phyloP scores from a whole-genome alignment of 2,888 invertebrate genomes.

The Yponomeuta sedellus region DNA sequence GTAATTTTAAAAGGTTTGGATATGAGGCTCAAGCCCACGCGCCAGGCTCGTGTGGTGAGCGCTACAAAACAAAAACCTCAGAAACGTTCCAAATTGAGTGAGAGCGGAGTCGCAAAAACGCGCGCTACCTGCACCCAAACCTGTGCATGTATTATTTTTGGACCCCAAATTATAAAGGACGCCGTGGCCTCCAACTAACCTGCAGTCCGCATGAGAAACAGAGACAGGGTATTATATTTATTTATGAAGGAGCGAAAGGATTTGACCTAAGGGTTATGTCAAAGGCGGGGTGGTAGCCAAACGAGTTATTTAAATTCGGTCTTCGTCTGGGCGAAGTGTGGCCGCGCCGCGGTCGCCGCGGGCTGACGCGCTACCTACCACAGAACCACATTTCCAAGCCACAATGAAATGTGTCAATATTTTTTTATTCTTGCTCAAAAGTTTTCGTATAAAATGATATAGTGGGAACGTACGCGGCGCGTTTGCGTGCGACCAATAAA shows the following conservation, averaged over 20 bases:
- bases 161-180: conserved; percentile 36
- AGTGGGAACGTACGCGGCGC: conserved; percentile 23
- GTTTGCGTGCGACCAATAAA: conserved; percentile 63
- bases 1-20: background rate
- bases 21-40: conserved; percentile 31
- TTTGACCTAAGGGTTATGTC: conserved; percentile 55
- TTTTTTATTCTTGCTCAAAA: conserved; percentile 9
- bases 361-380: conserved; percentile 13
- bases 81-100: conserved; percentile 47
- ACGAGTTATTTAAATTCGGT: conserved; percentile 64
- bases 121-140: conserved; percentile 55
- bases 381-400: conserved; percentile 1
- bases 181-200: conserved; percentile 19
- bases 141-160: conserved; percentile 36
- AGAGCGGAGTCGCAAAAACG: conserved; percentile 56
- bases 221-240: conserved; percentile 10
- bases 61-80: conserved; percentile 40
- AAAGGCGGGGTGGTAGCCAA: conserved; percentile 57
- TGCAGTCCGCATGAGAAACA: background rate
- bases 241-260: conserved; percentile 39
- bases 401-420: conserved; percentile 12
- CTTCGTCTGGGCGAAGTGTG: conserved; percentile 1
- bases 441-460: conserved; percentile 28
- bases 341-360: background rate
- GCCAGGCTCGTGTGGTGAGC: conserved; percentile 49